Evolutionary conservation across 2,888 invertebrate genomes (phyloP).

Genomic region (Octonoba sinensis): DNA sequence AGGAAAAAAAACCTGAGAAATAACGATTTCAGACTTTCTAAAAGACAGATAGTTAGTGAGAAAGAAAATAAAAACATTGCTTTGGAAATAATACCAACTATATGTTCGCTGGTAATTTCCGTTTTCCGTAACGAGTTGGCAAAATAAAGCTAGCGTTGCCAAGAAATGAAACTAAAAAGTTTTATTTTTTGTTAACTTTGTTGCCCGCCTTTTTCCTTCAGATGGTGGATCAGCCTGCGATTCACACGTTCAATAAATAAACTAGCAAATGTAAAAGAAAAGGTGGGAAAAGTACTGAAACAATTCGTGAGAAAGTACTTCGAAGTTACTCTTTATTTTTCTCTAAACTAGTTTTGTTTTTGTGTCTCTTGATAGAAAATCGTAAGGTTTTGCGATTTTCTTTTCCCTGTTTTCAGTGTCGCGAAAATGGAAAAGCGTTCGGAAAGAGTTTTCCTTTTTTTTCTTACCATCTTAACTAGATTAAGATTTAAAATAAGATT

Average conservation of each 20-base stretch:
- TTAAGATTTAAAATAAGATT: too few relatives aligned
- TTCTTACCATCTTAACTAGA: too few relatives aligned
- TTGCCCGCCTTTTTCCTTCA: slow-evolving; percentile 12
- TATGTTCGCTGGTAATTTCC: slow-evolving; percentile 46
- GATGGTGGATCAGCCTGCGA: slow-evolving; percentile 35
- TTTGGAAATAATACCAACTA: slow-evolving; percentile 41
- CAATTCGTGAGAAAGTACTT: slow-evolving; percentile 55
- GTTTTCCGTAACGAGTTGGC: slow-evolving; percentile 50
- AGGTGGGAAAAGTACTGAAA: slow-evolving; percentile 39
- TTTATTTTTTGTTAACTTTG: slow-evolving; percentile 9
- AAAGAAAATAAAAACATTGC: slow-evolving; percentile 27
- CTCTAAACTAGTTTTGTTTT: not conserved
- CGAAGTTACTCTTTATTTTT: slow-evolving; percentile 16
- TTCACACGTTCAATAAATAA: slow-evolving; percentile 51
- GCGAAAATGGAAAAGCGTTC: slow-evolving; percentile 10
- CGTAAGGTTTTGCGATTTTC: not conserved
- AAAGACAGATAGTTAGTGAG: slow-evolving; percentile 44
- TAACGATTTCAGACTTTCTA: slow-evolving; percentile 35
- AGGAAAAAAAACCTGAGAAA: not conserved
- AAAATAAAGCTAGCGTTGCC: slow-evolving; percentile 55
- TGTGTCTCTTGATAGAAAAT: slow-evolving; percentile 4
- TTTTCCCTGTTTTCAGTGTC: not conserved
- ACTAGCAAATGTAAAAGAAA: slow-evolving; percentile 9
- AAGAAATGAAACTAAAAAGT: slow-evolving; percentile 22
- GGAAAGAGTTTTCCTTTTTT: too few relatives aligned